These are phyloP conservation scores for Microplitis mediator DNA, from an alignment of 1,140 invertebrate species.

Conservation along the genomic window DNA sequence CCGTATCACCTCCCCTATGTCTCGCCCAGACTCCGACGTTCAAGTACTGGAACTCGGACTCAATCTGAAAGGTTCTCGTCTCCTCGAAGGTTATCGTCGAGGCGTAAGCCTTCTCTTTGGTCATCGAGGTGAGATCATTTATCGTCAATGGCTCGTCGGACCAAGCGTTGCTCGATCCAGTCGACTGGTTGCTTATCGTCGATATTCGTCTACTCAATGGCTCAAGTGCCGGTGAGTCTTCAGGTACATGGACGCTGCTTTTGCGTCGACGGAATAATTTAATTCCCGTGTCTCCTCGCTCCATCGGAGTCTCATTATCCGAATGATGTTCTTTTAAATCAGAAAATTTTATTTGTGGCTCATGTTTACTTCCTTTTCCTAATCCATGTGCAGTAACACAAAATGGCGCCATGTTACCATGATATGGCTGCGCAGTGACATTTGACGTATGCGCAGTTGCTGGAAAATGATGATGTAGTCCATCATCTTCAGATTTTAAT, in stretches of 20 bases:
- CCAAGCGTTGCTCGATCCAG: slow-evolving; percentile 41
- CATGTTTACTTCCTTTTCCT: slow-evolving; percentile 37
- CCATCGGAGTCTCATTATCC: slow-evolving; percentile 39
- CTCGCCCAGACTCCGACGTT: slow-evolving; percentile 83
- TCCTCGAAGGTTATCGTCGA: slow-evolving; percentile 76
- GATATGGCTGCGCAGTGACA: slow-evolving; percentile 24
- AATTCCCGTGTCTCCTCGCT: slow-evolving; percentile 30
- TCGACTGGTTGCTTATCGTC: slow-evolving; percentile 47
- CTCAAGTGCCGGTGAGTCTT: slow-evolving; percentile 42
- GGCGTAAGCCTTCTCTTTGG: slow-evolving; percentile 49
- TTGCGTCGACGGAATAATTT: slow-evolving; percentile 54
- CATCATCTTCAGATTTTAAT: slow-evolving; percentile 38
- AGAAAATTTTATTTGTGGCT: slow-evolving; percentile 54
- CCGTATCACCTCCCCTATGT: slow-evolving; percentile 62
- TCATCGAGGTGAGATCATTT: slow-evolving; percentile 54
- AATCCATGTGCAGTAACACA: slow-evolving; percentile 23
- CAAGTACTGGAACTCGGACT: slow-evolving; percentile 74
- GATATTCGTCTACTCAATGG: slow-evolving; percentile 53
- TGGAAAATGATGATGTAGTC: neutral
- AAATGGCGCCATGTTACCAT: no score
- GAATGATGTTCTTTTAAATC: slow-evolving; percentile 45
- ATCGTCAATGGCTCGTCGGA: slow-evolving; percentile 40
- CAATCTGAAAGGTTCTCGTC: slow-evolving; percentile 73
- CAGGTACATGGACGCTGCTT: slow-evolving; percentile 43
- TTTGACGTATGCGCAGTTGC: slow-evolving; percentile 34